A percentile compares a stretch with the other conserved stretches of the same genome.
These are phyloP conservation scores for Promerops cafer DNA, from an alignment of 2,113 vertebrate genomes.

Conservation along the genomic window DNA sequence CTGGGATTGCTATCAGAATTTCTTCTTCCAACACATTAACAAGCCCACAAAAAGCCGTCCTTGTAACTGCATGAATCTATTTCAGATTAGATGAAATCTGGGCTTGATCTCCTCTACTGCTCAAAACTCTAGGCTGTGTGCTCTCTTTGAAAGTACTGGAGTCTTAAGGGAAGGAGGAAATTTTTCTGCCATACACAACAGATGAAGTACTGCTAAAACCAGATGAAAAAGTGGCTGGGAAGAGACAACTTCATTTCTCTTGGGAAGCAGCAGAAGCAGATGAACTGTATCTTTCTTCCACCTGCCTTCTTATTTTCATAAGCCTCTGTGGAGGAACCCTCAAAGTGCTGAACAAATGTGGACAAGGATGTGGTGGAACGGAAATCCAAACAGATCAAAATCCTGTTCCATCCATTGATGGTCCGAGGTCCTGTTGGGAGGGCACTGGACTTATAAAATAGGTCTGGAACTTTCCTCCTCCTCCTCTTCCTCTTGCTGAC, in stretches of 20 bases:
- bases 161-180: background rate
- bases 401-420: background rate
- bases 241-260: background rate
- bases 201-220: background rate
- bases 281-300: background rate
- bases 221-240: background rate
- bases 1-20: background rate
- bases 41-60: background rate
- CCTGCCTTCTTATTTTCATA: background rate
- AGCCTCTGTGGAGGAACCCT: background rate
- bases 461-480: background rate
- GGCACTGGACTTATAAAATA: background rate
- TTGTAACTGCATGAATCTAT: background rate
- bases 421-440: background rate
- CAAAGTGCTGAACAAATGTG: background rate
- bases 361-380: background rate
- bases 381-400: background rate
- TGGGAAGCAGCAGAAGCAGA: background rate
- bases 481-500: background rate
- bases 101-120: background rate
- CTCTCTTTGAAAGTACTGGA: background rate
- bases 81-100: background rate
- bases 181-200: background rate
- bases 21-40: background rate
- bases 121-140: background rate